Evolutionary conservation across 2,888 invertebrate species (phyloP).

Genomic region (Euphydryas editha): DNA sequence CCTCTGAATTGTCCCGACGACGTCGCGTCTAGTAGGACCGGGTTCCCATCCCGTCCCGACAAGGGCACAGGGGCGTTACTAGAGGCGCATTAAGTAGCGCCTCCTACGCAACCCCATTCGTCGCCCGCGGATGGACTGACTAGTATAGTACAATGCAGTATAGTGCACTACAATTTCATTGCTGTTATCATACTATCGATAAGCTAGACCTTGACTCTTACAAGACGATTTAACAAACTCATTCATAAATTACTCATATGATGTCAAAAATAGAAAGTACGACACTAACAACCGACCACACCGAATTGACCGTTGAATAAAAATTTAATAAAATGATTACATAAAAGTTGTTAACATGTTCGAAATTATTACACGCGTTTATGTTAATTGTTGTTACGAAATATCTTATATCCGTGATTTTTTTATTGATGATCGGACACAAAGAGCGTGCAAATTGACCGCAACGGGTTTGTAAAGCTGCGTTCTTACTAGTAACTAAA

Average conservation of each 20-base stretch:
- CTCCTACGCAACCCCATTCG: too few species aligned
- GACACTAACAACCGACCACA: conserved; percentile 20
- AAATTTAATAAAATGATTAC: conserved; percentile 16
- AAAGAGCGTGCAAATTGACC: background rate
- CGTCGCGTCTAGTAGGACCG: too few species aligned
- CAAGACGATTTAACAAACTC: background rate
- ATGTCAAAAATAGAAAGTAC: conserved; percentile 26
- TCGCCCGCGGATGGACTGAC: too few species aligned
- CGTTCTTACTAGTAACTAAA: background rate
- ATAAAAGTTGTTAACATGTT: conserved; percentile 16
- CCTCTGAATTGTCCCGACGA: too few species aligned
- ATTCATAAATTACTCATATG: background rate
- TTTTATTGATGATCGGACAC: background rate
- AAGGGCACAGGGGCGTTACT: too few species aligned
- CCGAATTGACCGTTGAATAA: conserved; percentile 16
- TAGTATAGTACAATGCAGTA: too few species aligned
- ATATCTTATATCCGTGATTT: conserved; percentile 12
- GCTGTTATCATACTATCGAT: too few species aligned
- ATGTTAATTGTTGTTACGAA: conserved; percentile 18
- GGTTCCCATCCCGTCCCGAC: too few species aligned
- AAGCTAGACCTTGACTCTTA: background rate
- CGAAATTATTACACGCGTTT: conserved; percentile 17
- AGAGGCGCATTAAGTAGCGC: too few species aligned
- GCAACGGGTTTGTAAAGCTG: background rate
- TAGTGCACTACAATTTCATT: too few species aligned